Base-by-base conservation (phyloP, 2,797 vertebrate species). In the Enteromius paludinosus region DNA sequence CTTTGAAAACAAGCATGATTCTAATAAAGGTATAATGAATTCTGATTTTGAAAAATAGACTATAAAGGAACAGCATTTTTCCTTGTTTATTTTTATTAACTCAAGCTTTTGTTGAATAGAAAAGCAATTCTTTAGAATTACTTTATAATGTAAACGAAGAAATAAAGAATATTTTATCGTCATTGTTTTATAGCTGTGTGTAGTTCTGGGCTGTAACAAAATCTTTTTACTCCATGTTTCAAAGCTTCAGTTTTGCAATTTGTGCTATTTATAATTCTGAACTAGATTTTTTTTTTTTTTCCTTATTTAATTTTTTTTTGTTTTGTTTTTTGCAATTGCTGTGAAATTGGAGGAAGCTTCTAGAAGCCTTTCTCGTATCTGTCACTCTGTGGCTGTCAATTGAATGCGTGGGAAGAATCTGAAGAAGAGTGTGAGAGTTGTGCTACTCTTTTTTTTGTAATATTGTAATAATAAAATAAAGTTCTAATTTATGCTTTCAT, bases 371-470 rank as follows among this genome's bases (percentile, higher is more conserved):
- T 93, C 91, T 94, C 93, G 89, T 90, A 83, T 84, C 84, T 92
- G 93, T 95, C 92, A 94, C 93, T 92, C 92, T 94, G 88, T 90
- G 90, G 87, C 90, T 90, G 92, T 93, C 89, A 88, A 90, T 95
- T 93, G 94, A 95, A 95, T 94, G 87, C 92, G 95, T 77, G 90
- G 83, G 83, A 79, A 82, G 81, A 83, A 77, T 84, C 88, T 94
- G 93, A 92, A 95, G 93, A 92, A 95, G 95, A 94, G 96, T 86
- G 95, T 94, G 94, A 95, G 94, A 97, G 95, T 97, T 96, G 95
- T 96, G 96, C 96, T 97, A 97, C 97, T 97, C 97, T 97, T 97
- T 97, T 38, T 81, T 97, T 94, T 98, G 96, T 97, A 97, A 97
- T 96, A 96, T 94, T 95, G 94, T 94, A 95, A 95, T 95, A 95